Conservation (phyloP, 2,113 vertebrate genomes). For the Vulpes ferrilata region DNA sequence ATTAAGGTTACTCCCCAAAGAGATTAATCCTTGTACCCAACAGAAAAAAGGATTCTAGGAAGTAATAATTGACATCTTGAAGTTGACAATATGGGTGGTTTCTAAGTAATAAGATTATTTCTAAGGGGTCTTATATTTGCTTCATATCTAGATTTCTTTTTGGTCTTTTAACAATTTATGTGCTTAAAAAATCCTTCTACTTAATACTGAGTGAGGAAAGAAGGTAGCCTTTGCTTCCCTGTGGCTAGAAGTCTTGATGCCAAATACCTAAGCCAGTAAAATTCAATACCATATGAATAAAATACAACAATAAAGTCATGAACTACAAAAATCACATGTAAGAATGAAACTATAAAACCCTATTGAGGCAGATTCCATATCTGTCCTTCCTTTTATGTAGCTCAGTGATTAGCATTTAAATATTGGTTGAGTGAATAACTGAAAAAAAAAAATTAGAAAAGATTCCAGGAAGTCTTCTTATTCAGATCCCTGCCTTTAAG, state of each 20-base stretch:
- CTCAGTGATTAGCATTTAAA: background rate
- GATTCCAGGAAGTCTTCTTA: background rate
- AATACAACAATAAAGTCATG: background rate
- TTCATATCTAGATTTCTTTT: background rate
- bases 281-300: background rate
- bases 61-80: background rate
- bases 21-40: background rate
- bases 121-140: background rate
- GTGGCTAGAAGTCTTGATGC: background rate
- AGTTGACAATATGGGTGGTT: background rate
- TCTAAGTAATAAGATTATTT: background rate
- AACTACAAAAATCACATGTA: background rate
- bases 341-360: background rate
- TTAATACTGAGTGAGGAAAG: background rate
- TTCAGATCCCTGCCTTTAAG: background rate
- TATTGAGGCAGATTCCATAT: background rate
- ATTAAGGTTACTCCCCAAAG: background rate
- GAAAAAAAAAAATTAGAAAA: background rate
- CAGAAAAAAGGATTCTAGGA: background rate
- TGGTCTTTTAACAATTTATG: background rate
- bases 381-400: background rate
- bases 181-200: background rate
- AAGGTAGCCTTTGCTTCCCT: background rate
- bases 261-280: background rate
- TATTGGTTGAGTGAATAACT: background rate